Evolutionary conservation across 2,888 invertebrate species (phyloP), one percentile per base, ranked within the genome.

Genomic region (Megalurothrips usitatus): DNA sequence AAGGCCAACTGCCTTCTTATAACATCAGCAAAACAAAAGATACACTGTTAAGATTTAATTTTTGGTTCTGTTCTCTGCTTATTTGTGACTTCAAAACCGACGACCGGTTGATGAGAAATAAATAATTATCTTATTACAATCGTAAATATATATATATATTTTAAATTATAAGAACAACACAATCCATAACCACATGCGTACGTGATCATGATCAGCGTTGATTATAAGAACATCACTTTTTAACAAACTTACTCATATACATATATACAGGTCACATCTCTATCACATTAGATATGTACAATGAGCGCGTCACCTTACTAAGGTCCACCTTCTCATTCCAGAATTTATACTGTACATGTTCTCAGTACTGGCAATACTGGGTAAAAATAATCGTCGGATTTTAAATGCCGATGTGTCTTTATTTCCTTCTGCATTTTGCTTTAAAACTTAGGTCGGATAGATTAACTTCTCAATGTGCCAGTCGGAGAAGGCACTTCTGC

Each of bases 271-370:
- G 23, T 75, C 68, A 75, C 68, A 23, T 75, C 23, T 75, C 68
- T 75, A 75, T 75, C 68, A 75, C 68, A 75, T 75, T 75, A 75
- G 68, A 75, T 75, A 75, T 75, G 68, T 75, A 75, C 68, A 75
- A 26, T 75, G 68, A 75, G 68, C 68, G 68, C 68, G 68, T 26
- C 68, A 75, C 68, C 12, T 75, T 26, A 26, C 23, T n/a, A 75
- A 26, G 26, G 23, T 26, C 68, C 68, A 75, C 68, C 23, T 26
- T 43, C 34, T 43, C 34, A 43, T 43, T 43, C 34, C 34, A 43
- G 34, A 43, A 43, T 43, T 43, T 43, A 43, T 43, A 43, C 34
- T 4, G 34, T 43, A 43, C 34, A 43, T 43, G 34, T 43, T 43
- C 34, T 43, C 6, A 43, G 34, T 43, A 43, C 34, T 43, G 34